Conservation (phyloP, 2,113 vertebrate species). For the Pteruthius melanotis region DNA sequence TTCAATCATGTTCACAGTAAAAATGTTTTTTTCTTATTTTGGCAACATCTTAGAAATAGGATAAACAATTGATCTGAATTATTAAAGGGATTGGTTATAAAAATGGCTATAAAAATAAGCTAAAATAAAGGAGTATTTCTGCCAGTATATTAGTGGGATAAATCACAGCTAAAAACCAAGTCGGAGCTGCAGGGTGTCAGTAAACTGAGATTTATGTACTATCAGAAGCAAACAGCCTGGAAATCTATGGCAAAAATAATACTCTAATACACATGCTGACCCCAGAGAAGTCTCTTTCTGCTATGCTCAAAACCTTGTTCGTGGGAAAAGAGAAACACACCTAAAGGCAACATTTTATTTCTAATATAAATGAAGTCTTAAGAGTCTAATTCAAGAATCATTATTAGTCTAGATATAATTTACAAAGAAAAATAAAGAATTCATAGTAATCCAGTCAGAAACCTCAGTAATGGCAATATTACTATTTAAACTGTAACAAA, state of each 20-base stretch:
- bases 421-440: background rate
- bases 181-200: slow-evolving; percentile 6
- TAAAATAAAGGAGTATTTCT: slow-evolving; percentile 37
- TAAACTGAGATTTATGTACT: slow-evolving; percentile 35
- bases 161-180: slow-evolving; percentile 49
- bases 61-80: slow-evolving; percentile 44
- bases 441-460: background rate
- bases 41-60: slow-evolving; percentile 7
- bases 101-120: slow-evolving; percentile 31
- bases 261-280: background rate
- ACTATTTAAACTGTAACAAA: background rate
- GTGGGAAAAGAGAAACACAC: background rate
- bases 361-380: background rate
- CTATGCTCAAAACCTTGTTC: background rate
- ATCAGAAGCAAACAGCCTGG: slow-evolving; percentile 31
- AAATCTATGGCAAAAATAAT: slow-evolving; percentile 25
- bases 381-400: background rate
- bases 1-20: background rate
- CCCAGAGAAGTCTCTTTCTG: background rate
- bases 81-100: slow-evolving; percentile 45
- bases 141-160: slow-evolving; percentile 8
- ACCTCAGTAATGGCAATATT: background rate
- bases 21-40: background rate
- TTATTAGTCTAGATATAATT: background rate
- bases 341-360: background rate